Evolutionary conservation across 1,140 invertebrate genomes (phyloP).

Genomic region (Chelonus insularis): DNA sequence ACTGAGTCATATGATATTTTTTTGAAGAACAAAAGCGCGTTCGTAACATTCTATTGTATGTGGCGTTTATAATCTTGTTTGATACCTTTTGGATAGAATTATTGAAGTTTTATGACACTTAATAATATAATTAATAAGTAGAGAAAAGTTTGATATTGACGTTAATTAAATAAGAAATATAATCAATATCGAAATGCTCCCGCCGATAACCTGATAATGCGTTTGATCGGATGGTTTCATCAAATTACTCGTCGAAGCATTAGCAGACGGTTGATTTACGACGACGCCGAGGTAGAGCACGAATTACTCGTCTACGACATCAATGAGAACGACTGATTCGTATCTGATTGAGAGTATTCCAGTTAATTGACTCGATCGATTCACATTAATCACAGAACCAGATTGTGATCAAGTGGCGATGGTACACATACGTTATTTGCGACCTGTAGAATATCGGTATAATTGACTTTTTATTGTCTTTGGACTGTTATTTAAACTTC

Average conservation of each 20-base stretch:
- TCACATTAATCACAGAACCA: slow-evolving; percentile 17
- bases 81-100: no score
- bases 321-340: slow-evolving; percentile 23
- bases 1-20: no score
- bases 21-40: no score
- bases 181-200: not conserved
- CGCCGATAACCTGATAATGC: slow-evolving; percentile 12
- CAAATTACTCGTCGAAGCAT: slow-evolving; percentile 6
- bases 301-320: slow-evolving; percentile 11
- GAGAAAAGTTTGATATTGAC: no score
- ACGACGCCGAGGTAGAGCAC: not conserved
- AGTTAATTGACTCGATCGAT: slow-evolving; percentile 25
- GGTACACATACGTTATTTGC: no score
- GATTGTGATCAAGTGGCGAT: not conserved
- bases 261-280: slow-evolving; percentile 13
- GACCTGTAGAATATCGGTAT: no score
- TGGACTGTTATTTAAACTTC: no score
- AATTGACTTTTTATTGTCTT: no score
- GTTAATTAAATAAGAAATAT: not conserved
- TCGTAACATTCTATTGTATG: no score
- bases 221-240: slow-evolving; percentile 5
- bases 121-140: no score
- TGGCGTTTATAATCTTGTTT: no score
- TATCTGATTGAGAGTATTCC: slow-evolving; percentile 23
- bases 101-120: no score